A percentile compares a stretch with the other conserved stretches of the same genome.
These are phyloP conservation scores for Melipona beecheii DNA, from an alignment of 2,888 invertebrate genomes.

Conservation along the genomic window DNA sequence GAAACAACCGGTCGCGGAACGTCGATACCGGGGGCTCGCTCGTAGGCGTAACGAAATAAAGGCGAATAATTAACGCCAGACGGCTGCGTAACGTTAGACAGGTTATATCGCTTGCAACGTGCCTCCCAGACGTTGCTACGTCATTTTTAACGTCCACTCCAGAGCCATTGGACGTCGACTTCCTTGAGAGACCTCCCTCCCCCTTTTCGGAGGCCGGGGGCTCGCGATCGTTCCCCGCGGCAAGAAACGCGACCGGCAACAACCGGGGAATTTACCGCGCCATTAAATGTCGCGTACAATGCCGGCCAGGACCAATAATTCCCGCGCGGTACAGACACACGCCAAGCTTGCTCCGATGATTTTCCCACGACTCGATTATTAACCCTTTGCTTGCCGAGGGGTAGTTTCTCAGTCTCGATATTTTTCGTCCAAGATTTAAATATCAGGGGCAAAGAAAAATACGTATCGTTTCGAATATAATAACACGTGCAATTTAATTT, in stretches of 20 bases:
- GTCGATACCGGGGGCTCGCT: neutral
- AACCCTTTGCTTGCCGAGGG: neutral
- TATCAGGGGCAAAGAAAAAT: too few species aligned
- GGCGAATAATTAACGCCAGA: conserved; percentile 46
- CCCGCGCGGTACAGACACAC: conserved; percentile 13
- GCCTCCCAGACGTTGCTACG: conserved; percentile 18
- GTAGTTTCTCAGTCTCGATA: too few species aligned
- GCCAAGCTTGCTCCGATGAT: conserved; percentile 1
- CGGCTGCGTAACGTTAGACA: conserved; percentile 21
- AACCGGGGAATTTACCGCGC: conserved; percentile 49
- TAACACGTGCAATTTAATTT: too few species aligned
- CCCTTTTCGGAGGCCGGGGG: too few species aligned
- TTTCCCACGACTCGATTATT: conserved; percentile 3
- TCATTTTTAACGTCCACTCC: conserved; percentile 42
- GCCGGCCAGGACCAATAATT: conserved; percentile 30
- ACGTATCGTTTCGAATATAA: too few species aligned
- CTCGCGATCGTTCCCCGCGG: neutral
- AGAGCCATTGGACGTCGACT: conserved; percentile 7
- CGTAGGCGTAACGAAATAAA: conserved; percentile 42
- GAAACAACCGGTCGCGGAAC: neutral
- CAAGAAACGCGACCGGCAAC: conserved; percentile 43
- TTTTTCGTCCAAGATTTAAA: too few species aligned
- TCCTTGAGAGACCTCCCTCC: neutral
- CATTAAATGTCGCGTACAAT: conserved; percentile 52
- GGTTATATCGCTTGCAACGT: conserved; percentile 35